Evolutionary conservation across 2,888 invertebrate genomes (phyloP).

Genomic region (Poecilobothrus nobilitatus): DNA sequence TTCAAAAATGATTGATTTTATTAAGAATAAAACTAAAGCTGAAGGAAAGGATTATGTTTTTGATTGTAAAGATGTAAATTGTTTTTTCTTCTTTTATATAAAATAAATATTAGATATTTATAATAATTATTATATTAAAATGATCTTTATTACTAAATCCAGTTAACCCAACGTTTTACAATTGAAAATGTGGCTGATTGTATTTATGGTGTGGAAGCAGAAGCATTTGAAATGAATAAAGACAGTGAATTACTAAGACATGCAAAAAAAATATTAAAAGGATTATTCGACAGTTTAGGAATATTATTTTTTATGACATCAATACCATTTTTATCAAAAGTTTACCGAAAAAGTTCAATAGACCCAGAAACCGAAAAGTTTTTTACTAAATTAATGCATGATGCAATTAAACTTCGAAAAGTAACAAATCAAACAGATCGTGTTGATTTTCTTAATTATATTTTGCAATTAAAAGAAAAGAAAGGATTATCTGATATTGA

Average conservation of each 20-base stretch:
- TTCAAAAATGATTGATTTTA: slow-evolving; percentile 39
- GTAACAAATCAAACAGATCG: slow-evolving; percentile 28
- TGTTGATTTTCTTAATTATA: slow-evolving; percentile 36
- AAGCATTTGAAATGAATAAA: slow-evolving; percentile 34
- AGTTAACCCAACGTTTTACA: slow-evolving; percentile 39
- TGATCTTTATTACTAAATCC: not conserved
- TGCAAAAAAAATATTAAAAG: slow-evolving; percentile 32
- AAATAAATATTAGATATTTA: not conserved
- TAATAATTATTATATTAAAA: not conserved
- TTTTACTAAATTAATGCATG: slow-evolving; percentile 31
- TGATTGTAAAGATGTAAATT: slow-evolving; percentile 41
- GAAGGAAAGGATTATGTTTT: slow-evolving; percentile 34
- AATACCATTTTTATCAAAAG: slow-evolving; percentile 20
- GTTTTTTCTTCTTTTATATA: not conserved
- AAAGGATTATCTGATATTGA: slow-evolving; percentile 27
- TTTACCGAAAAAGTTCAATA: slow-evolving; percentile 31
- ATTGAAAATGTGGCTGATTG: slow-evolving; percentile 44
- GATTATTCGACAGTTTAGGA: slow-evolving; percentile 17
- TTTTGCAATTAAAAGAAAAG: slow-evolving; percentile 34
- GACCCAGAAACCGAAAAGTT: slow-evolving; percentile 51
- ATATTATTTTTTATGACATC: no score
- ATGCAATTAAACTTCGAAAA: slow-evolving; percentile 30
- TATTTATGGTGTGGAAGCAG: slow-evolving; percentile 44
- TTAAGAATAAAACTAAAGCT: slow-evolving; percentile 34
- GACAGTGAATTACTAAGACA: slow-evolving; percentile 32